Base-by-base conservation (phyloP, 2,888 invertebrate species). In the Dynastes tityus region DNA sequence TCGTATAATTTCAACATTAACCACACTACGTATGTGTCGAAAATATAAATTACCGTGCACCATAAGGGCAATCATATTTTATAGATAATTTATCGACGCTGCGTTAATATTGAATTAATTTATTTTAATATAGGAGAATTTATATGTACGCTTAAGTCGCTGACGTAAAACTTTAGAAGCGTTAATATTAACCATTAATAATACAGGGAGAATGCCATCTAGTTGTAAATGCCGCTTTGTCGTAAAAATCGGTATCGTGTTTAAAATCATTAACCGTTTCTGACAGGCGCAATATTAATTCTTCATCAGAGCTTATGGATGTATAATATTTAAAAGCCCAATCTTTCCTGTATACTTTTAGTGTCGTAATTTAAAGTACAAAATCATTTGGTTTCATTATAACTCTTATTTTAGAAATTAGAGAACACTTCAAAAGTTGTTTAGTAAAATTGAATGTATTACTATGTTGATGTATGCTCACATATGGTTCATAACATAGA, bases 1-100 rank as follows among this genome's bases (percentile, higher is more conserved):
- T 63, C 27, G 63, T 63, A 63, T 63, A 63, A 63, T 63, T 63
- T 63, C 29, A 29, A 32, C 63, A 63, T 63, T 63, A 63, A 29
- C 63, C n/a, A 29, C 27, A 32, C 29, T 63, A 32, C 27, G 63
- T 27, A 29, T 29, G 63, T 13, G 63, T 63, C 63, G 63, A 63
- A 63, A 63, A 63, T 63, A 63, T 63, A 32, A 63, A 63, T 63
- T 63, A 63, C 32, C 22, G 29, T n/a, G 13, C 63, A 3, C 13
- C 29, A n/a, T 32, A 63, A 63, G 63, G 63, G 63, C 27, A 13
- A 63, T 32, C 63, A 32, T 63, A 63, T 63, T 63, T 63, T 63
- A 63, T 9, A 11, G 32, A 32, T 63, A 63, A 63, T 63, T 63
- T 63, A 63, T 29, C 13, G 13, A 8, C 27, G 29, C 13, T 13